These are phyloP conservation scores for Exephanes ischioxanthus DNA, from an alignment of 2,888 invertebrate genomes.

Conservation along the genomic window DNA sequence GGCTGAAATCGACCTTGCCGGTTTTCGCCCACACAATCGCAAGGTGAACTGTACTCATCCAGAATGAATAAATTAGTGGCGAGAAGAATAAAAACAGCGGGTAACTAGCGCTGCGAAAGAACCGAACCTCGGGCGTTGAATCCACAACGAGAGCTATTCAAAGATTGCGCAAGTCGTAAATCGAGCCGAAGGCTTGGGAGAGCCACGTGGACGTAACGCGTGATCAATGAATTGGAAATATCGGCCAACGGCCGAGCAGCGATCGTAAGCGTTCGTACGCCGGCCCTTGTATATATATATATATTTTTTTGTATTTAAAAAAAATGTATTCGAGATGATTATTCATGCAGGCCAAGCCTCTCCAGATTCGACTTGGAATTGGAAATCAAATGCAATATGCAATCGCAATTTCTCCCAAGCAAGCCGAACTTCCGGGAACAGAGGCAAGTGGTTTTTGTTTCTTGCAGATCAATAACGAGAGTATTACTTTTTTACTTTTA, in stretches of 20 bases:
- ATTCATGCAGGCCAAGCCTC: no score
- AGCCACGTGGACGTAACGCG: conserved; percentile 42
- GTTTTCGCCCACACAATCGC: no score
- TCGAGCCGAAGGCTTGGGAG: conserved; percentile 44
- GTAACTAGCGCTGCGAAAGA: neutral
- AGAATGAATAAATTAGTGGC: neutral
- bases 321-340: no score
- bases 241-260: no score
- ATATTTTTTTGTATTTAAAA: no score
- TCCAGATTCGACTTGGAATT: neutral
- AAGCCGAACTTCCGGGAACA: no score
- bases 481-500: no score
- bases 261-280: neutral
- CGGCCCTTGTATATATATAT: neutral
- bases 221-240: conserved; percentile 52
- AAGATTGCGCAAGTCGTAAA: conserved; percentile 49
- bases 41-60: neutral
- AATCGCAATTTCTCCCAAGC: neutral
- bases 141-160: conserved; percentile 16
- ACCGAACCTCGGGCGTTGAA: neutral
- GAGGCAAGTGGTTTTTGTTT: neutral
- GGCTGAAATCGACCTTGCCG: no score
- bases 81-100: neutral
- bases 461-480: neutral
- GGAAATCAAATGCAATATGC: neutral